Conservation (phyloP, 1,140 invertebrate species). For the Drosophila auraria region DNA sequence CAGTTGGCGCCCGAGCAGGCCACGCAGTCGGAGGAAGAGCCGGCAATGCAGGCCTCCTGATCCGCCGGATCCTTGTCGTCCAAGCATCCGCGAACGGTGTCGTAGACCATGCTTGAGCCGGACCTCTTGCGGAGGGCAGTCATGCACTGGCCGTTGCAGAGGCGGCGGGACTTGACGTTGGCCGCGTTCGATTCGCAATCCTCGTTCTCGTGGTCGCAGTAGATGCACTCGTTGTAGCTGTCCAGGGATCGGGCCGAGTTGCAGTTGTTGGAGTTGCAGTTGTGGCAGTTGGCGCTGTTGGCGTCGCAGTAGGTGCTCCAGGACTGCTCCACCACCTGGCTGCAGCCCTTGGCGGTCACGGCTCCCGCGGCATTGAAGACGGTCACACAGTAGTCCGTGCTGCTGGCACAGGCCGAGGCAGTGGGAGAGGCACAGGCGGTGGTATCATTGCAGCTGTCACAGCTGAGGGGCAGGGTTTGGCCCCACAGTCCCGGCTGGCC, state of each 20-base stretch:
- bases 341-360: slow-evolving; percentile 68
- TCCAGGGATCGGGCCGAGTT: slow-evolving; percentile 53
- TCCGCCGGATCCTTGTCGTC: slow-evolving; percentile 75
- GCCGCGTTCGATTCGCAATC: slow-evolving; percentile 52
- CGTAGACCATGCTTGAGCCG: slow-evolving; percentile 21
- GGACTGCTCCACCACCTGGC: slow-evolving; percentile 52
- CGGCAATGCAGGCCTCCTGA: slow-evolving; percentile 48
- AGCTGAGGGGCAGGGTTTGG: slow-evolving; percentile 66
- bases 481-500: slow-evolving; percentile 71
- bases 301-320: slow-evolving; percentile 65
- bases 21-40: slow-evolving; percentile 38
- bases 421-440: slow-evolving; percentile 28
- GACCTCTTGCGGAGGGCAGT: slow-evolving; percentile 40
- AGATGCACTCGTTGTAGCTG: slow-evolving; percentile 66
- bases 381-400: slow-evolving; percentile 73
- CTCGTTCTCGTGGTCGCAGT: slow-evolving; percentile 56
- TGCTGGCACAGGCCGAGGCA: slow-evolving; percentile 32
- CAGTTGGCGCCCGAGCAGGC: slow-evolving; percentile 49
- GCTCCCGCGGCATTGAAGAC: slow-evolving; percentile 56
- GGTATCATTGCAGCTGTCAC: slow-evolving; percentile 51
- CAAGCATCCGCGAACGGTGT: slow-evolving; percentile 63
- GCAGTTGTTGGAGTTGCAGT: slow-evolving; percentile 78
- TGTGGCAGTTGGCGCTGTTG: slow-evolving; percentile 58
- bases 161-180: slow-evolving; percentile 42
- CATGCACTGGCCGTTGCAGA: slow-evolving; percentile 77